phyloP scores from a whole-genome alignment of 2,888 invertebrate species.

The Scaptomyza parva region DNA sequence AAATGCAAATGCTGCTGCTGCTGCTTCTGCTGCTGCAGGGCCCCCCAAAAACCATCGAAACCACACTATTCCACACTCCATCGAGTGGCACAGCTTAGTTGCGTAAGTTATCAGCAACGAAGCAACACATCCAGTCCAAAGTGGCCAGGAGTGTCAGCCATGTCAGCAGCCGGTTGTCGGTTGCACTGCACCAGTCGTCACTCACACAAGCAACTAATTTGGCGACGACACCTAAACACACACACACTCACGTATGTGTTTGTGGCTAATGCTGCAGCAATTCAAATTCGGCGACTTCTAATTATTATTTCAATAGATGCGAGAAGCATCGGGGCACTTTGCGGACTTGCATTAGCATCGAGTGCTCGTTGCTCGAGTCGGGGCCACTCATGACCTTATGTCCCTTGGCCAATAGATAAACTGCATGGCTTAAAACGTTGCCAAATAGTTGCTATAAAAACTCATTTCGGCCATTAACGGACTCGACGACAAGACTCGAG shows the following conservation, averaged over 20 bases:
- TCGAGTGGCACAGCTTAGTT: conserved; percentile 66
- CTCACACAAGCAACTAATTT: conserved; percentile 46
- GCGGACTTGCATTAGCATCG: conserved; percentile 38
- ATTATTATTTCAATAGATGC: conserved; percentile 73
- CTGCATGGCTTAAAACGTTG: conserved; percentile 34
- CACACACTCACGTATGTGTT: conserved; percentile 3
- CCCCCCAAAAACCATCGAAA: conserved; percentile 13
- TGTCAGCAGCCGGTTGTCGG: conserved; percentile 52
- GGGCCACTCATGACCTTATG: conserved; percentile 5
- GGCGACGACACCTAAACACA: conserved; percentile 16
- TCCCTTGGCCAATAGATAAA: conserved; percentile 31
- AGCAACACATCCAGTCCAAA: conserved; percentile 28
- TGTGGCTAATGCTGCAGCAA: conserved; percentile 42
- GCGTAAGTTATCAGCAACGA: conserved; percentile 71
- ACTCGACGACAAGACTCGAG: too few relatives aligned
- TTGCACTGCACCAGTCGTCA: conserved; percentile 68
- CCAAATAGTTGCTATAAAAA: conserved; percentile 64
- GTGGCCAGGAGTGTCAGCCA: conserved; percentile 12
- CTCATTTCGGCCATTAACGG: conserved; percentile 65
- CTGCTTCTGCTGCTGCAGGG: conserved; percentile 52
- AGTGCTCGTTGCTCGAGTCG: too few relatives aligned
- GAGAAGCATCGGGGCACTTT: conserved; percentile 33
- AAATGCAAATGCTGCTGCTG: conserved; percentile 73
- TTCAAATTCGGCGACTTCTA: conserved; percentile 56
- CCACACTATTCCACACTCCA: conserved; percentile 14